Conservation (phyloP, 2,797 vertebrate species). For the Rhinella marina region DNA sequence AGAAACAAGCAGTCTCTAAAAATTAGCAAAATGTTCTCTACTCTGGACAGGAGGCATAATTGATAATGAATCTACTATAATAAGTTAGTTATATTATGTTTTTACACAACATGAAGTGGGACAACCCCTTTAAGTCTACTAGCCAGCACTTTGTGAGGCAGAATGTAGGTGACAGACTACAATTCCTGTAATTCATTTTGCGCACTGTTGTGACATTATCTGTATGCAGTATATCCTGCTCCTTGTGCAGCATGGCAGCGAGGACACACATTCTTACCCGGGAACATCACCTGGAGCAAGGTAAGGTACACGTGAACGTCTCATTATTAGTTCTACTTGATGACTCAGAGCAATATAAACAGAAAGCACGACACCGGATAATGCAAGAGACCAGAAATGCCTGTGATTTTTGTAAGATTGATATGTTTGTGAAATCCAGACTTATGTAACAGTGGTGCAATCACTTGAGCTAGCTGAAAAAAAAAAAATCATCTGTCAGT, state of each 20-base stretch:
- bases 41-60: too few relatives aligned
- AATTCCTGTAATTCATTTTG: neutral
- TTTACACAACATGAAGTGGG: too few relatives aligned
- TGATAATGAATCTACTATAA: too few relatives aligned
- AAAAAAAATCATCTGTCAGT: too few relatives aligned
- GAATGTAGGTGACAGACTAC: too few relatives aligned
- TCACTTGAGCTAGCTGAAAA: too few relatives aligned
- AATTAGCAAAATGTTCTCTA: too few relatives aligned
- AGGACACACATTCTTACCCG: neutral
- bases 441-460: too few relatives aligned
- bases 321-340: neutral
- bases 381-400: neutral
- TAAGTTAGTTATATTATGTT: too few relatives aligned
- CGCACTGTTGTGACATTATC: neutral
- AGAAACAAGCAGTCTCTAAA: too few relatives aligned
- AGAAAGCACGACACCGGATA: neutral
- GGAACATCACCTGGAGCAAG: neutral
- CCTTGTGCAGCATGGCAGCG: neutral
- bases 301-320: slow-evolving; percentile 12
- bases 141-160: too few relatives aligned
- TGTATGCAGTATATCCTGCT: neutral
- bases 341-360: slow-evolving; percentile 48
- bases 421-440: neutral
- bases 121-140: too few relatives aligned
- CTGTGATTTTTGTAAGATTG: neutral